phyloP scores from a whole-genome alignment of 1,140 invertebrate genomes.

The Drosophila burlai region DNA sequence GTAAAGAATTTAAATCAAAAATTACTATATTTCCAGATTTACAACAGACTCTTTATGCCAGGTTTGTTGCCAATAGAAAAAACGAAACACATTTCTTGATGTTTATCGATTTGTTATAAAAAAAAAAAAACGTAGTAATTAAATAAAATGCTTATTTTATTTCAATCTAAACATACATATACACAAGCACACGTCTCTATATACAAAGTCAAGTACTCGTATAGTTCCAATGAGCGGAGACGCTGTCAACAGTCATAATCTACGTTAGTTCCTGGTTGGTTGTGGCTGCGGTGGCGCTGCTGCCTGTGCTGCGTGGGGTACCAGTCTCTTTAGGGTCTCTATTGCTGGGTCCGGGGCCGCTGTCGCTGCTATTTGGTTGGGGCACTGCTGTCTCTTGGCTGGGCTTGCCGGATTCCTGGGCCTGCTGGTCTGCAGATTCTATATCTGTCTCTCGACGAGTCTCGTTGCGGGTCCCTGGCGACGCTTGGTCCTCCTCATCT shows the following conservation, averaged over 20 bases:
- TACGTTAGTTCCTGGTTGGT: constrained; percentile 30
- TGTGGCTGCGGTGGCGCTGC: neutral
- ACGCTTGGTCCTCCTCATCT: constrained; percentile 57
- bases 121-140: constrained; percentile 19
- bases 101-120: constrained; percentile 30
- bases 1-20: neutral
- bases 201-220: constrained; percentile 37
- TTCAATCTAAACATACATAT: constrained; percentile 44
- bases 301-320: neutral
- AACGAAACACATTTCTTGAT: neutral
- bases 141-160: constrained; percentile 53
- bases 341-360: constrained; percentile 34
- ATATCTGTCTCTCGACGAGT: neutral
- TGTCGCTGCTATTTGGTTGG: constrained; percentile 24
- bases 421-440: neutral
- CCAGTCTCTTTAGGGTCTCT: constrained; percentile 35
- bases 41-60: neutral
- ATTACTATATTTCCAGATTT: neutral
- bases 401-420: constrained; percentile 7
- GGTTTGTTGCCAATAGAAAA: neutral
- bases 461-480: constrained; percentile 5
- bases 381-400: constrained; percentile 21
- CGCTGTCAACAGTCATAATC: constrained; percentile 19
- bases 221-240: constrained; percentile 27
- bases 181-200: constrained; percentile 23